Evolutionary conservation across 2,888 invertebrate species (phyloP).

Genomic region (Acanthoscelides obtectus): DNA sequence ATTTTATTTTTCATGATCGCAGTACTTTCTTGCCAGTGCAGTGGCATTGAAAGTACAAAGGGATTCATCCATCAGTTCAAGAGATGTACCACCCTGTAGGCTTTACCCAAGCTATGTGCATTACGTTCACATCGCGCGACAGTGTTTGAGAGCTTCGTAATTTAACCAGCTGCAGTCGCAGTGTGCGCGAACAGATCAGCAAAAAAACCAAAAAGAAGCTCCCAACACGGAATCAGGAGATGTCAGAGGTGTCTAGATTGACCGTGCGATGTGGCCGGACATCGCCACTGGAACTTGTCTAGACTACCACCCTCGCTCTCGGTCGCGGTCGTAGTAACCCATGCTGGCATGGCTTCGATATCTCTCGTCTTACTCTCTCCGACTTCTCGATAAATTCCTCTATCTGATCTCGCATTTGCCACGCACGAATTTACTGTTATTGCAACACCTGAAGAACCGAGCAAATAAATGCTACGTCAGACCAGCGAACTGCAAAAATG

Average conservation of each 20-base stretch:
- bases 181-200: background rate
- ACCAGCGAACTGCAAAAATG: background rate
- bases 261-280: background rate
- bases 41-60: too few relatives aligned
- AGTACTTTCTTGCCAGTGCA: too few relatives aligned
- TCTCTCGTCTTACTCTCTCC: too few relatives aligned
- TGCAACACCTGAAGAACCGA: background rate
- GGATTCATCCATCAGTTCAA: too few relatives aligned
- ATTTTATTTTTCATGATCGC: too few relatives aligned
- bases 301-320: background rate
- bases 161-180: background rate
- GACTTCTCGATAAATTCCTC: background rate
- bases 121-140: background rate
- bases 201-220: background rate
- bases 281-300: background rate
- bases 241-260: background rate
- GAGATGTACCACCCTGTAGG: background rate
- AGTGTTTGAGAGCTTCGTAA: background rate
- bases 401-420: background rate
- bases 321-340: background rate
- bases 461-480: background rate
- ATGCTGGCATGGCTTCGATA: background rate
- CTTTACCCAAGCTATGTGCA: background rate
- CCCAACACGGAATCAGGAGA: background rate
- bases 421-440: background rate